Evolutionary conservation across 1,140 invertebrate genomes (phyloP).

Genomic region (Drosophila eugracilis): DNA sequence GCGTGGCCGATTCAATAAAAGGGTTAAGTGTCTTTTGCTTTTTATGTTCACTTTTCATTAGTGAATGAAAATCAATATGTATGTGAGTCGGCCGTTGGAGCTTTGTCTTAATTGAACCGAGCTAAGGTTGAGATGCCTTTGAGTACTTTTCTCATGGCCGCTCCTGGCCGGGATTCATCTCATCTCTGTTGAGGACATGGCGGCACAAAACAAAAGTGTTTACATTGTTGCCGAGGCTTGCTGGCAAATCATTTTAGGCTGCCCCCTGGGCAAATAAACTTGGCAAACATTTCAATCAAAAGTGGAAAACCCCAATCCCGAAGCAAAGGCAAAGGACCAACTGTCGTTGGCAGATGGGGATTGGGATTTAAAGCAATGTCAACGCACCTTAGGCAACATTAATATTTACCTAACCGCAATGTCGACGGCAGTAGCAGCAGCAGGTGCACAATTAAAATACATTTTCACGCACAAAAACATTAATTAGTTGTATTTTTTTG

Average conservation of each 20-base stretch:
- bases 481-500: slow-evolving; percentile 66
- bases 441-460: slow-evolving; percentile 60
- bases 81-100: slow-evolving; percentile 13
- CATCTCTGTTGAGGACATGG: slow-evolving; percentile 13
- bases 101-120: slow-evolving; percentile 44
- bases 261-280: slow-evolving; percentile 47
- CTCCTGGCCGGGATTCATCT: slow-evolving; percentile 8
- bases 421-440: slow-evolving; percentile 31
- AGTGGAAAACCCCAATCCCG: slow-evolving; percentile 15
- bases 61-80: slow-evolving; percentile 76
- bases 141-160: slow-evolving; percentile 25
- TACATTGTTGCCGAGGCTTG: slow-evolving; percentile 20
- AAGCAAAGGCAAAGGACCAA: slow-evolving; percentile 6
- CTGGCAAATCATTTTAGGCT: slow-evolving; percentile 19
- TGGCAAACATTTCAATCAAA: slow-evolving; percentile 58
- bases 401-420: slow-evolving; percentile 56
- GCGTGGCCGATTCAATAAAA: slow-evolving; percentile 74
- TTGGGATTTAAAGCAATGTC: slow-evolving; percentile 35
- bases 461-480: slow-evolving; percentile 65
- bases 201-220: slow-evolving; percentile 28
- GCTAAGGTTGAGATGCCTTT: slow-evolving; percentile 29
- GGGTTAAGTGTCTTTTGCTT: slow-evolving; percentile 76
- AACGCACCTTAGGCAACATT: slow-evolving; percentile 25
- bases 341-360: slow-evolving; percentile 27
- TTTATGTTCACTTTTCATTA: slow-evolving; percentile 82